Percentiles rank a stretch among this genome's conserved stretches.
Conservation (phyloP, 2,113 vertebrate genomes). For the Sterna hirundo region DNA sequence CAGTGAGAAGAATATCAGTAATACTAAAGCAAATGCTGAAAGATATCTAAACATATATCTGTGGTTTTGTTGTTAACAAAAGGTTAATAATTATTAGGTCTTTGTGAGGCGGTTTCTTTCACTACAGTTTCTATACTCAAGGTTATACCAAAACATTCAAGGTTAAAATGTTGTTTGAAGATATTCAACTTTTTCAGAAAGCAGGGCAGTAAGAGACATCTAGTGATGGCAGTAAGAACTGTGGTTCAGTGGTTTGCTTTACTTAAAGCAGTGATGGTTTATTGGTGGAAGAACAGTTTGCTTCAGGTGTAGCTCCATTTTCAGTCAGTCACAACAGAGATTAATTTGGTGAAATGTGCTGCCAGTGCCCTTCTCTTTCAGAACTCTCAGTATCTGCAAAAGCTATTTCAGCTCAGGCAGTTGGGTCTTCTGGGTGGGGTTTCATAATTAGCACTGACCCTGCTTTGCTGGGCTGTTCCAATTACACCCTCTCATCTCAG, state of each 20-base stretch:
- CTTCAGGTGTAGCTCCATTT: not conserved
- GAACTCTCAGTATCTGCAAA: not conserved
- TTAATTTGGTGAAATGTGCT: slow-evolving; percentile 2
- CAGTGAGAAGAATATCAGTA: not conserved
- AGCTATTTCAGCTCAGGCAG: not conserved
- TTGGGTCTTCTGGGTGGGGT: not conserved
- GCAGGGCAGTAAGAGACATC: slow-evolving; percentile 38
- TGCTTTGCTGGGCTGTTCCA: not conserved
- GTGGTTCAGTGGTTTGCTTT: not conserved
- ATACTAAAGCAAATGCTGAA: not conserved
- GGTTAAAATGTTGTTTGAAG: slow-evolving; percentile 6
- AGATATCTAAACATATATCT: not conserved
- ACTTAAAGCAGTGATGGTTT: not conserved
- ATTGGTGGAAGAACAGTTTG: not conserved
- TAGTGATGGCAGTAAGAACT: slow-evolving; percentile 41
- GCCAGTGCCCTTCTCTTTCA: not conserved
- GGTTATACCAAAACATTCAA: slow-evolving; percentile 9
- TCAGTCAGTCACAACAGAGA: not conserved
- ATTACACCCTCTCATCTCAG: not conserved
- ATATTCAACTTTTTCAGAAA: not conserved
- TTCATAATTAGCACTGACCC: not conserved
- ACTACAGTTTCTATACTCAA: not conserved
- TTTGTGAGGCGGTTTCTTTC: not conserved
- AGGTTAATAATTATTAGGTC: not conserved
- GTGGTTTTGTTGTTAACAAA: not conserved